Conservation (phyloP, 2,888 invertebrate genomes). For the Cylloceria caligata region DNA sequence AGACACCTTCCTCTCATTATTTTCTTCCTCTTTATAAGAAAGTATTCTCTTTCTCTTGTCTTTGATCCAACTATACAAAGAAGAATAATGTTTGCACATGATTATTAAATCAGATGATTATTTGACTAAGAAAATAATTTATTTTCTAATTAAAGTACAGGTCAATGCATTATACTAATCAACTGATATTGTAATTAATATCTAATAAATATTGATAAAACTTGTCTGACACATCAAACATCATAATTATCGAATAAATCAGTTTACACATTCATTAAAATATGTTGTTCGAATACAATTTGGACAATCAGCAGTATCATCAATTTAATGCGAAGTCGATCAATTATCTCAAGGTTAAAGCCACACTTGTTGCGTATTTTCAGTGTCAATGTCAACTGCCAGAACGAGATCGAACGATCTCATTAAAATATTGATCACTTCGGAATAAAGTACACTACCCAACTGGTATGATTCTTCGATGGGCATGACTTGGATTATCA, state of each 20-base stretch:
- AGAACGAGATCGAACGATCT: conserved; percentile 20
- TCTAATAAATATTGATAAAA: not conserved
- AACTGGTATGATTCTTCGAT: too few species aligned
- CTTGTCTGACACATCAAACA: not conserved
- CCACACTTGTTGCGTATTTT: not conserved
- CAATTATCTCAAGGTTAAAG: not conserved
- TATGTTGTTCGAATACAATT: not conserved
- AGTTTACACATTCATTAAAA: not conserved
- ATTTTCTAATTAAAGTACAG: not conserved
- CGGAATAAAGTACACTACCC: not conserved
- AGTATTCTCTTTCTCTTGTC: too few species aligned
- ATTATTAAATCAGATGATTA: too few species aligned
- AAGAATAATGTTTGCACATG: too few species aligned
- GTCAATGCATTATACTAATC: not conserved
- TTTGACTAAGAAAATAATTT: too few species aligned
- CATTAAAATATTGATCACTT: conserved; percentile 10
- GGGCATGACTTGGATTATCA: too few species aligned
- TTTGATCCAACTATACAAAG: too few species aligned
- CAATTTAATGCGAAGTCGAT: not conserved
- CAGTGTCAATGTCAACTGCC: conserved; percentile 7
- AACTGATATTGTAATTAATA: not conserved
- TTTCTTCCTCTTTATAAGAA: too few species aligned
- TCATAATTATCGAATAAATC: not conserved
- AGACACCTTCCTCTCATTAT: too few species aligned
- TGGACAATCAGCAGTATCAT: not conserved